Evolutionary conservation across 2,888 invertebrate genomes (phyloP).

Genomic region (Yponomeuta evonymella): DNA sequence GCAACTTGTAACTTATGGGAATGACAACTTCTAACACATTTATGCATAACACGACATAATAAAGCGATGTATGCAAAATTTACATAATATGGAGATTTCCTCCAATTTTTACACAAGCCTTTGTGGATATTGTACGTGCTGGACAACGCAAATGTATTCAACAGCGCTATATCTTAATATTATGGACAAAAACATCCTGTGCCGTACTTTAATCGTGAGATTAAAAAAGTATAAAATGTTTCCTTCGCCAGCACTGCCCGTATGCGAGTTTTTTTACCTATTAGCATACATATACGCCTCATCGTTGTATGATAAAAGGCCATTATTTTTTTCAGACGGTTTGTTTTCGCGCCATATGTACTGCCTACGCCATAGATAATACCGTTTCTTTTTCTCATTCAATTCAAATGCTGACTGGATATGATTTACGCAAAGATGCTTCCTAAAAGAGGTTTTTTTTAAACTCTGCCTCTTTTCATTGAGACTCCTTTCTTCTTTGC

Average conservation of each 20-base stretch:
- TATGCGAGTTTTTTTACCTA: constrained; percentile 9
- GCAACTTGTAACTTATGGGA: background rate
- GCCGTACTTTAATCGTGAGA: constrained; percentile 10
- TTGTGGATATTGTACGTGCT: constrained; percentile 21
- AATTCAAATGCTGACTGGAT: constrained; percentile 48
- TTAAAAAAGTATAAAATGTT: constrained; percentile 16
- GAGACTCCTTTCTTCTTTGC: constrained; percentile 36
- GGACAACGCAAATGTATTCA: constrained; percentile 14
- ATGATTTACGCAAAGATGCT: constrained; percentile 62
- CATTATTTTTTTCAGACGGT: constrained; percentile 2
- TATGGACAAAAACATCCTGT: constrained; percentile 15
- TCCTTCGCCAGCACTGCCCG: constrained; percentile 14
- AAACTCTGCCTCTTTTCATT: constrained; percentile 40
- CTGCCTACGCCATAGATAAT: constrained; percentile 14
- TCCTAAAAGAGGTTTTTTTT: constrained; percentile 46
- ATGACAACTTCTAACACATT: background rate
- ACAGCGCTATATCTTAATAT: constrained; percentile 12
- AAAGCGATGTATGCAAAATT: constrained; percentile 30
- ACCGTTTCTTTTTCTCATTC: constrained; percentile 41
- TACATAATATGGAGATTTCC: constrained; percentile 55
- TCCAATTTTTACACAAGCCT: constrained; percentile 23
- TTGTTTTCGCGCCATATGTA: constrained; percentile 8
- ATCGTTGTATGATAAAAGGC: constrained; percentile 9
- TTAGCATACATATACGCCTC: constrained; percentile 11
- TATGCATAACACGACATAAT: background rate